Base-by-base conservation (phyloP, 2,113 vertebrate species). In the Pongo abelii region DNA sequence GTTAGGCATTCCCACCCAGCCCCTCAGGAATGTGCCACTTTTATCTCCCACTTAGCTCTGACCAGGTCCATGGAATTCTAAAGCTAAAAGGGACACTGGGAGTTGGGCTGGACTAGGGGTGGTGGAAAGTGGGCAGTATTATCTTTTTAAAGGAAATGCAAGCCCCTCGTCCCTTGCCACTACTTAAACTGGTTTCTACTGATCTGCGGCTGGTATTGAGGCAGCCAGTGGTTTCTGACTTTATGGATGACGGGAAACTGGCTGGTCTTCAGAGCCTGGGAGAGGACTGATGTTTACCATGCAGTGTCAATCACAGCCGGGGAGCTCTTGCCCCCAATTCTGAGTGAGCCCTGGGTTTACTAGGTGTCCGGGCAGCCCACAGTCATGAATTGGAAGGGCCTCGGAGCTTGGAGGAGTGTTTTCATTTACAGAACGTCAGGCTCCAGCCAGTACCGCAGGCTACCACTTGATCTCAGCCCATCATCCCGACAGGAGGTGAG, bases 11-110 rank as follows among this genome's bases (percentile, higher is more conserved):
- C 67, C 81, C 91, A 95, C 93, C 97, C 93, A 92, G 91, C 77
- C 97, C 96, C 92, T 94, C 92, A 72, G 97, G 97, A 98, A 98
- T 98, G 97, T 27, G 78, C 46, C 23, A 43, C 95, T 89, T 59
- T 91, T 86, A 80, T 95, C 96, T 94, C 64, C 57, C 20, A 32
- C 94, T 91, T 78, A 27, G 52, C 78, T 89, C 89, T 84, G 55
- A 30, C n/a, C 23, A 14, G 78, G 67, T 87, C 86, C 50, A 0
- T 17, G 97, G 96, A 91, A 67, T 93, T 93, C 90, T 93, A 8
- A 95, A 46, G 72, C 90, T 74, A 35, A 61, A 74, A 64, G 46
- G 78, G 81, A 55, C 14, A 0, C 5, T 30, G 35, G 91, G 78
- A 84, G 70, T n/a, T 52, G 70, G 84, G 46, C 61, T 70, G 85